A percentile compares a stretch with the other conserved stretches of the same genome.
phyloP scores from a whole-genome alignment of 2,888 invertebrate genomes.

The Drepanosiphum platanoidis region DNA sequence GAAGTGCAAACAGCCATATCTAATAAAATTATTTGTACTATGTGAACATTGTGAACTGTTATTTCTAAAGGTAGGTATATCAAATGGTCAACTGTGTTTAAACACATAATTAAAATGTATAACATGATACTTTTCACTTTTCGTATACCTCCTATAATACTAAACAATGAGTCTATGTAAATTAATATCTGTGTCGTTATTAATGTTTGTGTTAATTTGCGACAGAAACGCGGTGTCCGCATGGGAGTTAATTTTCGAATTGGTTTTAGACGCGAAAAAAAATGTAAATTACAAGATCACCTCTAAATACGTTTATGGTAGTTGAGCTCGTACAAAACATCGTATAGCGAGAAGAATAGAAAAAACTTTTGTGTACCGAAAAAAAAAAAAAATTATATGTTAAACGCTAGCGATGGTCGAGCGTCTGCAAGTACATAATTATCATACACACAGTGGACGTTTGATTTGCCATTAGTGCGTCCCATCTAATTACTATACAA shows the following conservation, averaged over 20 bases:
- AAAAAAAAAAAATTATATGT: neutral
- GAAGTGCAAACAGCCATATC: too few relatives aligned
- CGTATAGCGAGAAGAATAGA: neutral
- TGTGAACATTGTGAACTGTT: too few relatives aligned
- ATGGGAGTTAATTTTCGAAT: constrained; percentile 12
- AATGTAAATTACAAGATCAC: constrained; percentile 9
- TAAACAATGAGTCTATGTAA: neutral
- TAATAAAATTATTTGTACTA: too few relatives aligned
- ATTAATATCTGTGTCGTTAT: neutral
- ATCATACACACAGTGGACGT: constrained; percentile 7
- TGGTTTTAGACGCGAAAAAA: neutral
- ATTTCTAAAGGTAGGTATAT: too few relatives aligned
- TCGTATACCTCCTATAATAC: neutral
- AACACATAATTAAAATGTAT: too few relatives aligned
- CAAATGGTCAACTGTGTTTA: too few relatives aligned
- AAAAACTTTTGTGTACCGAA: neutral
- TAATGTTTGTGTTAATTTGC: constrained; percentile 26
- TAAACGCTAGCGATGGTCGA: neutral
- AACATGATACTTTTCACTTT: neutral
- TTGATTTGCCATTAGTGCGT: constrained; percentile 57
- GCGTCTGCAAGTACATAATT: neutral
- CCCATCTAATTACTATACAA: constrained; percentile 53
- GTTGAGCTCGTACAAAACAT: neutral
- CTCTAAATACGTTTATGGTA: neutral
- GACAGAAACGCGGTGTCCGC: neutral